Evolutionary conservation across 2,797 vertebrate genomes (phyloP).

Genomic region (Hylomyscus alleni): DNA sequence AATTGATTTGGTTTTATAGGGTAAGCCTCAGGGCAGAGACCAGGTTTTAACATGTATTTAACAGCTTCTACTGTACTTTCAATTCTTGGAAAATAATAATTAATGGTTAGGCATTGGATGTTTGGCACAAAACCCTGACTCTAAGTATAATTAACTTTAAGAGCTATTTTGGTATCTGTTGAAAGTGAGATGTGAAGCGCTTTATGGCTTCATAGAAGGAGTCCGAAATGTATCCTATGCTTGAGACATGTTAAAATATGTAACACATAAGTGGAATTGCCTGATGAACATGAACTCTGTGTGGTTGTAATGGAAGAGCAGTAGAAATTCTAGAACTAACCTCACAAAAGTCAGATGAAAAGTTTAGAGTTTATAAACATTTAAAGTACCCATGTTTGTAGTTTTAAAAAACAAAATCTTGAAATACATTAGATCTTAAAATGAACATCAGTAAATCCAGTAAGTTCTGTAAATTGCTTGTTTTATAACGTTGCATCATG

Average conservation of each 20-base stretch:
- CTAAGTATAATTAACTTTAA: conserved; percentile 77
- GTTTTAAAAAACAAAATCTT: not conserved
- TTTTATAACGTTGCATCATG: conserved; percentile 51
- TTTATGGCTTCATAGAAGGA: conserved; percentile 61
- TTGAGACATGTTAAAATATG: conserved; percentile 53
- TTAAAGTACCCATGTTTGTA: not conserved
- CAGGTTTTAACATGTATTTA: conserved; percentile 73
- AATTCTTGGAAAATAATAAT: conserved; percentile 75
- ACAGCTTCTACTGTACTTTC: conserved; percentile 51
- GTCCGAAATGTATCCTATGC: conserved; percentile 32
- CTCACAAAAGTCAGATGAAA: conserved; percentile 13
- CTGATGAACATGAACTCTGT: not conserved
- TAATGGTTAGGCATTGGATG: conserved; percentile 62
- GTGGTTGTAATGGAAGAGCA: conserved; percentile 27
- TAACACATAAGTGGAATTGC: not conserved
- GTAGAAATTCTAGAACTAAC: conserved; percentile 39
- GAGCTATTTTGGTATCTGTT: conserved; percentile 73
- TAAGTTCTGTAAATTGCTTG: conserved; percentile 56
- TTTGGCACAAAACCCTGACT: conserved; percentile 74
- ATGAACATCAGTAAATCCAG: conserved; percentile 10
- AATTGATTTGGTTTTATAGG: conserved; percentile 55
- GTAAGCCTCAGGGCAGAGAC: conserved; percentile 14
- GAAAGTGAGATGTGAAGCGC: conserved; percentile 62
- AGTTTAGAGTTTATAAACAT: conserved; percentile 12
- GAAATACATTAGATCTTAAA: conserved; percentile 18